Conservation (phyloP, 2,113 vertebrate species). For the Blennius ocellaris region DNA sequence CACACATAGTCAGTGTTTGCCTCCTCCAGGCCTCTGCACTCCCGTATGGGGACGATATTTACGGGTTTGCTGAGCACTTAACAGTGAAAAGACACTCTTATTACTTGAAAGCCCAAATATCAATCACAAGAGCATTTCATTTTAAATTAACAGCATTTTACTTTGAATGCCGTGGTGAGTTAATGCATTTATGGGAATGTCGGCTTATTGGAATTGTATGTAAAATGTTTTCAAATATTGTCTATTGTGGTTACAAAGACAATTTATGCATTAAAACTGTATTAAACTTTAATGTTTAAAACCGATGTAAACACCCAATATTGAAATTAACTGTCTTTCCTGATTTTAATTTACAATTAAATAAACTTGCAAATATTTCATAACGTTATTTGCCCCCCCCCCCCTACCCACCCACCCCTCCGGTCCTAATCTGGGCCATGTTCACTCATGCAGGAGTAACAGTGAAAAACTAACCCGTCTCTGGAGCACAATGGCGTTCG, state of each 20-base stretch:
- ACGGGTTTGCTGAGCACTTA: constrained; percentile 77
- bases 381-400: constrained; percentile 26
- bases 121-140: neutral
- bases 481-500: constrained; percentile 75
- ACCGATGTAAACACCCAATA: too few relatives aligned
- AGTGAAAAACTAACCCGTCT: constrained; percentile 87
- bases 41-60: constrained; percentile 60
- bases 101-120: neutral
- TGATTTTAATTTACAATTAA: neutral
- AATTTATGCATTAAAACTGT: too few relatives aligned
- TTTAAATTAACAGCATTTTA: too few relatives aligned
- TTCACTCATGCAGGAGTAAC: constrained; percentile 82
- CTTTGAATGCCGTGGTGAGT: too few relatives aligned
- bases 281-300: too few relatives aligned
- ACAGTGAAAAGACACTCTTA: constrained; percentile 41
- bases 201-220: too few relatives aligned
- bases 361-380: constrained; percentile 30
- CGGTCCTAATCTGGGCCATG: constrained; percentile 63
- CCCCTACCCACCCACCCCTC: constrained; percentile 25
- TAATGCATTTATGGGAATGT: too few relatives aligned
- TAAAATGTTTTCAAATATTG: too few relatives aligned
- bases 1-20: constrained; percentile 74
- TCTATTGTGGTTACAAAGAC: too few relatives aligned
- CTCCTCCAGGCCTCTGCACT: constrained; percentile 54
- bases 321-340: too few relatives aligned